These are phyloP conservation scores for Bombus superbus DNA, from an alignment of 1,140 invertebrate genomes.

Conservation along the genomic window DNA sequence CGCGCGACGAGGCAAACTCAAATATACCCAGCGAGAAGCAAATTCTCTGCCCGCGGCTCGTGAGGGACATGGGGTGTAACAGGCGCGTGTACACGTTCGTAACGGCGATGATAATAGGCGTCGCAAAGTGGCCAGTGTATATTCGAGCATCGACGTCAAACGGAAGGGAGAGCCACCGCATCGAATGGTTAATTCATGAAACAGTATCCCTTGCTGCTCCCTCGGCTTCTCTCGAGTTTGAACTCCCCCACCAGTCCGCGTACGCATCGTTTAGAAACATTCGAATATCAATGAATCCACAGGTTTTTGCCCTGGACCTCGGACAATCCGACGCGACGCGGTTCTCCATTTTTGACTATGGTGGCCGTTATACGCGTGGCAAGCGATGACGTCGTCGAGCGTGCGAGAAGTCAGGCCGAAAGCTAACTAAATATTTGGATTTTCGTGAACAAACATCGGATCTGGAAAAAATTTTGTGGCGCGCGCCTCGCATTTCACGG, in stretches of 20 bases:
- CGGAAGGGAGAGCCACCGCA: neutral
- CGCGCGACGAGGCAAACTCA: neutral
- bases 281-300: constrained; percentile 62
- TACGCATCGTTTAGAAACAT: constrained; percentile 44
- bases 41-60: constrained; percentile 14
- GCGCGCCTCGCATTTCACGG: neutral
- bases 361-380: neutral
- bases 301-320: constrained; percentile 34
- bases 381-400: too few species aligned
- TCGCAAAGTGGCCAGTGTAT: constrained; percentile 52
- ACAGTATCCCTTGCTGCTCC: constrained; percentile 50
- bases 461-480: too few species aligned
- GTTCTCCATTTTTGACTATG: neutral
- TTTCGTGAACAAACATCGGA: constrained; percentile 14
- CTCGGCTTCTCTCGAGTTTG: neutral
- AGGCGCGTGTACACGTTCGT: constrained; percentile 3
- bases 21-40: constrained; percentile 41
- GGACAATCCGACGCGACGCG: constrained; percentile 8
- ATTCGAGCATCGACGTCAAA: constrained; percentile 41
- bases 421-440: constrained; percentile 34
- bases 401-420: neutral
- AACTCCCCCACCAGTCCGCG: neutral
- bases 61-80: neutral
- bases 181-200: constrained; percentile 73
- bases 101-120: constrained; percentile 50